Evolutionary conservation across 2,888 invertebrate genomes (phyloP), one percentile per base, ranked within the genome.

Genomic region (Phortica okadai): DNA sequence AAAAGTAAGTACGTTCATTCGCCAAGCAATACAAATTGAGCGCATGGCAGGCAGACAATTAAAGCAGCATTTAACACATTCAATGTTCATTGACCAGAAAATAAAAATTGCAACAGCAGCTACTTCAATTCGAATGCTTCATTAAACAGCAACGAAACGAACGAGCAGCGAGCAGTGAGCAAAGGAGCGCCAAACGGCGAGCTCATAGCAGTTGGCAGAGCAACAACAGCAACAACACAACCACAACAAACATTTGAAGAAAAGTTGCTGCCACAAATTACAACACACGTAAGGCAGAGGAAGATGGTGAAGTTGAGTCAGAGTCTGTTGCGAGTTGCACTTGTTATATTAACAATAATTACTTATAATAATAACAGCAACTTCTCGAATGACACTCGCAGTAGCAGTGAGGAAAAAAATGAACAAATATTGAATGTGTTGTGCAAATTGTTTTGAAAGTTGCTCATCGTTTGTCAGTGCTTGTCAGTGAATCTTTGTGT

Each of bases 41-140:
- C 80, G 7, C 6, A 10, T 25, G 25, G 25, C 62, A 62, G 25
- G 6, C 79, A 62, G 62, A 62, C 62, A 88, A 88, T 87, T 88
- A 87, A 83, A 82, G 83, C 81, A 79, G 80, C 87, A 86, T 86
- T 88, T 85, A 88, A 82, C 85, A 86, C 87, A 85, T 85, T 86
- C 84, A 82, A 82, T 86, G 88, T 82, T 85, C 88, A 86, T 88
- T 86, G 85, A 87, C 83, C 85, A 82, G 86, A 84, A 87, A 87
- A 87, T 85, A 86, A 86, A 86, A 86, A 86, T 87, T 87, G 82
- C 84, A 83, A 82, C 81, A 82, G 83, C 85, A 81, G 82, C 85
- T 83, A 84, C 87, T 87, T 85, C 83, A 83, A 80, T 79, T 80
- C 80, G 75, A 82, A 85, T 83, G 88, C 87, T 88, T 88, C 88